These are phyloP conservation scores for Drosophila yakuba DNA, from an alignment of 1,140 invertebrate species.

Conservation along the genomic window DNA sequence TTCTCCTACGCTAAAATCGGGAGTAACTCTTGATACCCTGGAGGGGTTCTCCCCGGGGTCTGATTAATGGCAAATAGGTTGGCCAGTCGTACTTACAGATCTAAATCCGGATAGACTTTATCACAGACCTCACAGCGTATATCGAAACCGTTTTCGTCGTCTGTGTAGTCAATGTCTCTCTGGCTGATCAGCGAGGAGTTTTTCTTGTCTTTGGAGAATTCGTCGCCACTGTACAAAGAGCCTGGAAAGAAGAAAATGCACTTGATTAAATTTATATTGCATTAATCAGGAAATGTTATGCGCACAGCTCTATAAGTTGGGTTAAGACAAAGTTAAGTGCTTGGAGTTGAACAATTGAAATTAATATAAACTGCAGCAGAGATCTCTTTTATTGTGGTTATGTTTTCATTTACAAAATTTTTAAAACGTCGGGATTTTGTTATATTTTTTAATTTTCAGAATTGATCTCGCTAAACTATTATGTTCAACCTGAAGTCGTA, in stretches of 20 bases:
- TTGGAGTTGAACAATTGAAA: no score
- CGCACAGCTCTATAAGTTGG: no score
- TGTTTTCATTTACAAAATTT: not conserved
- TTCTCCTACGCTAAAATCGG: constrained; percentile 37
- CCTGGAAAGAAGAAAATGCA: constrained; percentile 81
- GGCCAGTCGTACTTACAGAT: constrained; percentile 87
- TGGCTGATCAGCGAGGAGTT: constrained; percentile 43
- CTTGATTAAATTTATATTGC: no score
- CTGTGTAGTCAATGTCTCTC: constrained; percentile 85
- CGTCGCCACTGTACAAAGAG: constrained; percentile 88
- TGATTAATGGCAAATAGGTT: constrained; percentile 18
- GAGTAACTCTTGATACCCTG: not conserved
- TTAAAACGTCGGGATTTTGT: no score
- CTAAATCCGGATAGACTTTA: constrained; percentile 89
- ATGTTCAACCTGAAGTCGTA: not conserved
- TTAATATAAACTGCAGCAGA: no score
- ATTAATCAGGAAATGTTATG: not conserved
- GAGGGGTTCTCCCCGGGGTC: constrained; percentile 10
- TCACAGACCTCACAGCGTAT: constrained; percentile 89
- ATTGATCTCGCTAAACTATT: not conserved
- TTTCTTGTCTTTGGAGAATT: constrained; percentile 79
- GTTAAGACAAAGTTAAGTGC: no score
- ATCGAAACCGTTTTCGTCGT: constrained; percentile 87
- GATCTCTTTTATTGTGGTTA: no score
- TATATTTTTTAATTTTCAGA: no score